Conservation (phyloP, 2,113 vertebrate genomes). For the Pimephales promelas region DNA sequence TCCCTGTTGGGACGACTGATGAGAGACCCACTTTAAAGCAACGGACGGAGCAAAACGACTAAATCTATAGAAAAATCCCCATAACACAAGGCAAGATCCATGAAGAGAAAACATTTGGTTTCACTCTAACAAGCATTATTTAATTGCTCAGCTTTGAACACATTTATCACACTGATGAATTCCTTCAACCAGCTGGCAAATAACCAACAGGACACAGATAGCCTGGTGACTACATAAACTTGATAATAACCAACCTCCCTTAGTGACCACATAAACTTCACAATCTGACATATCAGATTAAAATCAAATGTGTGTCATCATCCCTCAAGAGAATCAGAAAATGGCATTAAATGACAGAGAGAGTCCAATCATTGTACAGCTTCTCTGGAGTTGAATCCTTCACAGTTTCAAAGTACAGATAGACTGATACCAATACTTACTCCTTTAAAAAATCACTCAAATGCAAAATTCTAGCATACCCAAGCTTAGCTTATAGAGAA, state of each 20-base stretch:
- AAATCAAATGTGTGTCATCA: not conserved
- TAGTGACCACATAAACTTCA: no score
- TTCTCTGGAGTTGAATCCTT: not conserved
- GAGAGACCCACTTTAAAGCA: constrained; percentile 55
- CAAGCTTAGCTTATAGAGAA: not conserved
- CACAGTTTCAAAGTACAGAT: not conserved
- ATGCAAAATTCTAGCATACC: not conserved
- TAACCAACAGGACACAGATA: not conserved
- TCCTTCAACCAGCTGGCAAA: constrained; percentile 1
- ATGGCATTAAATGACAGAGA: not conserved
- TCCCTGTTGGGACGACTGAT: constrained; percentile 55
- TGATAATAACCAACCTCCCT: not conserved
- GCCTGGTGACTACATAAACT: not conserved
- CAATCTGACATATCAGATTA: not conserved
- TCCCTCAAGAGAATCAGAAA: not conserved
- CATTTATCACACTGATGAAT: not conserved
- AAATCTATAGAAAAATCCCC: constrained; percentile 18
- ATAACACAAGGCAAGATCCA: not conserved
- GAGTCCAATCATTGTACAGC: not conserved
- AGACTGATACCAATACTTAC: not conserved
- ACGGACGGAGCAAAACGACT: constrained; percentile 54
- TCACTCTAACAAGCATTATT: constrained; percentile 22
- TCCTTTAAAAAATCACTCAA: not conserved
- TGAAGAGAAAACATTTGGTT: not conserved
- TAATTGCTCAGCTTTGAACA: not conserved